Base-by-base conservation (phyloP, 2,888 invertebrate genomes). In the Netelia melanura region DNA sequence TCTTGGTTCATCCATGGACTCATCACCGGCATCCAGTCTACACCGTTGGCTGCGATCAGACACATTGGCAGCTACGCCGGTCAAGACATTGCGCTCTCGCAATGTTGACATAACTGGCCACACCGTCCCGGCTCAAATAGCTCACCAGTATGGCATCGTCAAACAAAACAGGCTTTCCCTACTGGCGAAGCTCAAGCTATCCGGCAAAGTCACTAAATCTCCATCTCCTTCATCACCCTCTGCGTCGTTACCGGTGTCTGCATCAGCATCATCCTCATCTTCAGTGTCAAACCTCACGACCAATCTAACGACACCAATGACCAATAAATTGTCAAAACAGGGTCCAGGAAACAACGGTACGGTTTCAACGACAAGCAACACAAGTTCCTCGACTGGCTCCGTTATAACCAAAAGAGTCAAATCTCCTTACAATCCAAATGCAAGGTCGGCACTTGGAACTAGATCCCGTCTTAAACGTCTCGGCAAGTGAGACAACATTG, bases 11-110 rank as follows among this genome's bases (percentile, higher is more conserved):
- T 30, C 48, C 11, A n/a, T n/a, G 2, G 10, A 23, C 2, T 65
- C 65, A 1, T 52, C 90, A 17, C 56, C 85, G 10, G 91, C 90
- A 6, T 90, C 92, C 0, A 80, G 82, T 71, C 72, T 82, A 1
- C 93, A 93, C 43, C 92, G 93, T n/a, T 93, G 93, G 92, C 87
- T 94, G 17, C 91, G 94, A 48, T 94, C 94, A 1, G 94, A 94
- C 77, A 94, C 94, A 1, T 90, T 93, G n/a, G 94, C 94, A 0
- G 93, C 94, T 1, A 94, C 92, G 0, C 93, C 94, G 9, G 91
- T 94, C 0, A 94, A 93, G 84, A 94, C 94, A 0, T 77, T 94
- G 8, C 92, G 94, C 8, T 94, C 94, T 0, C 91, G 94, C 14
- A 94, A 94, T 80, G 92, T 94, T 25, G 94, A 94, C 56, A 92